A percentile compares a stretch with the other conserved stretches of the same genome.
These are phyloP conservation scores for Lytechinus variegatus DNA, from an alignment of 35 echinoderm and acorn worm species.

Conservation along the genomic window DNA sequence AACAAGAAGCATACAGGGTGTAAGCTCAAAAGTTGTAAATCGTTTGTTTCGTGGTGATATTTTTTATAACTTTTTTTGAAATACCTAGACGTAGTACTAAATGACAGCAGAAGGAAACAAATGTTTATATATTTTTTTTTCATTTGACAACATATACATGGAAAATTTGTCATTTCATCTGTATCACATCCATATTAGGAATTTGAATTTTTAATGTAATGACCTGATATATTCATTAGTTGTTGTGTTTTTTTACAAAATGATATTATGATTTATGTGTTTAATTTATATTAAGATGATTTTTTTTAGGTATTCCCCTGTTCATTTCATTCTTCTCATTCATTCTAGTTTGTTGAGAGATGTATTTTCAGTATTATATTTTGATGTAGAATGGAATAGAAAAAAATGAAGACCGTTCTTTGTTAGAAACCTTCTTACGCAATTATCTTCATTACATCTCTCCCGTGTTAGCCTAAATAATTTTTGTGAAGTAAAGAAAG, in stretches of 20 bases:
- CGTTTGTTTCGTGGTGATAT: neutral
- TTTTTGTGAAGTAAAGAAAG: neutral
- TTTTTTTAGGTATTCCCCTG: neutral
- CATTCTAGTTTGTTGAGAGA: neutral
- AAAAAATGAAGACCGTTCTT: neutral
- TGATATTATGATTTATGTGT: neutral
- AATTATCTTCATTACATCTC: neutral
- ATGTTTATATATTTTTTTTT: neutral
- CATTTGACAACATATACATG: neutral
- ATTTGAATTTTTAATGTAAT: neutral
- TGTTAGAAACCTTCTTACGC: neutral
- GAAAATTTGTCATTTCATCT: neutral
- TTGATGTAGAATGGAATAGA: neutral
- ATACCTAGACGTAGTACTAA: conserved; percentile 13
- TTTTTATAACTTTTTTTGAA: neutral
- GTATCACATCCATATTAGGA: neutral
- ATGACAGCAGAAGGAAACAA: neutral
- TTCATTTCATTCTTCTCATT: neutral
- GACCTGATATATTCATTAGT: neutral
- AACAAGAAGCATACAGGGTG: neutral
- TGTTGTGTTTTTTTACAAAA: neutral
- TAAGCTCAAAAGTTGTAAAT: neutral
- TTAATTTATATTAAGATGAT: neutral
- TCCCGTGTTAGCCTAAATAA: neutral
- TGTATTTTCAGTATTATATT: neutral